phyloP scores from a whole-genome alignment of 2,888 invertebrate genomes.

The Aphrophora alni region DNA sequence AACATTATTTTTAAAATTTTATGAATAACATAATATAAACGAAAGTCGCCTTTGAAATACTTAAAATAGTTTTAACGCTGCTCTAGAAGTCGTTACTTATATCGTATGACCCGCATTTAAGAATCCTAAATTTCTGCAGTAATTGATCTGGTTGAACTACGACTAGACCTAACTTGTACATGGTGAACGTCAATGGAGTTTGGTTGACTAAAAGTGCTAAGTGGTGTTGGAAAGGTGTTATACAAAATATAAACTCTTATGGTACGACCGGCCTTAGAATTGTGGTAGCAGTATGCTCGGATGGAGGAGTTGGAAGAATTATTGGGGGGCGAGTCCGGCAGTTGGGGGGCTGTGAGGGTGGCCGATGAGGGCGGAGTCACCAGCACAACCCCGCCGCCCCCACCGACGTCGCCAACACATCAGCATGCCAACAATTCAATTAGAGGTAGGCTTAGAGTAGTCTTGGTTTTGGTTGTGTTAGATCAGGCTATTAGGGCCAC shows the following conservation, averaged over 20 bases:
- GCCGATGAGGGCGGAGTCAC: conserved; percentile 56
- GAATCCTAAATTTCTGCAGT: background rate
- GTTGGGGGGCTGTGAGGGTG: conserved; percentile 41
- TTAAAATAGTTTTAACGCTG: no score
- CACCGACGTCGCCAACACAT: conserved; percentile 59
- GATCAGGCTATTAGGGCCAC: no score
- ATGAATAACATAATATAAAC: no score
- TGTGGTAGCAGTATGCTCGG: conserved; percentile 49
- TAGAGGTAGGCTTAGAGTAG: conserved; percentile 63
- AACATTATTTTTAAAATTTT: no score
- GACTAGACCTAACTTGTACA: background rate
- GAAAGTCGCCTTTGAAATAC: no score
- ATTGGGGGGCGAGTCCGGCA: conserved; percentile 56
- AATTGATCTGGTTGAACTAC: background rate
- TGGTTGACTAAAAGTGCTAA: conserved; percentile 37
- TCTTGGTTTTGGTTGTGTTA: no score
- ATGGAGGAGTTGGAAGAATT: conserved; percentile 61
- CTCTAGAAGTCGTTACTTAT: no score
- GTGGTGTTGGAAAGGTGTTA: conserved; percentile 19
- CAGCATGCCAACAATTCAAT: conserved; percentile 66
- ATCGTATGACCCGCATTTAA: no score
- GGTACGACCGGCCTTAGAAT: conserved; percentile 53
- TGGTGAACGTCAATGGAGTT: conserved; percentile 27
- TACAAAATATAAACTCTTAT: conserved; percentile 42
- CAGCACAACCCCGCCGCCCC: conserved; percentile 68